Base-by-base conservation (phyloP, 2,113 vertebrate genomes). In the Pao palembangensis region DNA sequence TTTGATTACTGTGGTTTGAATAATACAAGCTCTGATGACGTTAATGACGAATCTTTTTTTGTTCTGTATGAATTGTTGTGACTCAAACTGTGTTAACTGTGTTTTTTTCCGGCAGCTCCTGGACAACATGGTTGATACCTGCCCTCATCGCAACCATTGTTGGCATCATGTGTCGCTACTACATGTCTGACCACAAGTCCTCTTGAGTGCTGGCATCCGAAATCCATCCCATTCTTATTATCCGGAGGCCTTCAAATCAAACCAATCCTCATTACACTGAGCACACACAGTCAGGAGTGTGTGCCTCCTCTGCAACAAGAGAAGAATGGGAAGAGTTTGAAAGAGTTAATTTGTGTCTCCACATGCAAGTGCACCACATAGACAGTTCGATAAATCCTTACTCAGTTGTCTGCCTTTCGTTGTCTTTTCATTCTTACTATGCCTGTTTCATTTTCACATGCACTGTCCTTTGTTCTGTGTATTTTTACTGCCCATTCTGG, bases 131-230 rank as follows among this genome's bases (percentile, higher is more conserved):
- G 96, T 71, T 98, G 59, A 91, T 98, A 73, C 94, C 94, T 53
- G 82, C 93, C 16, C 0, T 95, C 0, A 91, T 89, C 12, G 94
- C 91, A 0, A 49, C 82, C 48, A 77, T 92, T 46, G 20, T 95
- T 62, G 95, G 93, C 19, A 55, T 96, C 55, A 85, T 96, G 88
- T 98, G 96, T 80, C 95, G 95, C 47, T 95, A 90, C 76, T 98
- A 93, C 75, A 34, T 79, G 55, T 18, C 85, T 31, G 95, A 97
- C 56, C 92, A 92, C 81, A 94, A 83, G 79, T 94, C 90, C 0
- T 89, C 88, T 41, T 92, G 87, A 92, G 75, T 65, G 25, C 53
- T n/a, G 42, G 13, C 8, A 2, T 67, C 62, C 23, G 25, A 15
- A 54, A 69, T 50, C 58, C 65, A 63, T 74, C 15, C 44, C 25